phyloP scores from a whole-genome alignment of 2,113 vertebrate species.

The Ameiurus melas region DNA sequence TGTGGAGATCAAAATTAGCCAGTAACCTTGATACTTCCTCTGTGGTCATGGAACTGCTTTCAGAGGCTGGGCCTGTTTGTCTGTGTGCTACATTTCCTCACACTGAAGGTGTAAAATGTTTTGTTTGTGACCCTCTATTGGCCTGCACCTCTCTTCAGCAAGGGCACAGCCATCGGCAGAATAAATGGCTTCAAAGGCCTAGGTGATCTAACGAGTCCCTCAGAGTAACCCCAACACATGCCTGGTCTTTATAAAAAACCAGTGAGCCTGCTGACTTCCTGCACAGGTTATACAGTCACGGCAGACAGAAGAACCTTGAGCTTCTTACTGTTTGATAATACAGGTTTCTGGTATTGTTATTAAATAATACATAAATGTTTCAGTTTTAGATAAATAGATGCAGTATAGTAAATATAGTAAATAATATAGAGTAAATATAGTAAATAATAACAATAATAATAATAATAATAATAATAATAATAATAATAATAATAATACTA shows the following conservation, averaged over 20 bases:
- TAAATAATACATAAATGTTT: neutral
- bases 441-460: neutral
- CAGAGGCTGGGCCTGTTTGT: neutral
- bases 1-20: conserved; percentile 30
- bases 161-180: conserved; percentile 36
- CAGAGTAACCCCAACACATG: conserved; percentile 25
- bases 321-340: neutral
- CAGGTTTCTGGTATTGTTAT: neutral
- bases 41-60: conserved; percentile 20
- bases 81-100: neutral
- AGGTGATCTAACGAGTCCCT: conserved; percentile 28
- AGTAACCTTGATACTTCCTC: conserved; percentile 22
- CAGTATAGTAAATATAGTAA: neutral
- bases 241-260: conserved; percentile 23
- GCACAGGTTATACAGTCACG: neutral
- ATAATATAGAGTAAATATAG: no score
- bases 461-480: neutral
- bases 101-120: conserved; percentile 29
- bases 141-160: conserved; percentile 25
- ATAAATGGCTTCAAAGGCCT: conserved; percentile 38
- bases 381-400: neutral
- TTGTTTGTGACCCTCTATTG: conserved; percentile 22
- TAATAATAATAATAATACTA: neutral
- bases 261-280: conserved; percentile 1
- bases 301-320: neutral